These are phyloP conservation scores for Numenius phaeopus DNA, from an alignment of 2,797 vertebrate species.

Conservation along the genomic window DNA sequence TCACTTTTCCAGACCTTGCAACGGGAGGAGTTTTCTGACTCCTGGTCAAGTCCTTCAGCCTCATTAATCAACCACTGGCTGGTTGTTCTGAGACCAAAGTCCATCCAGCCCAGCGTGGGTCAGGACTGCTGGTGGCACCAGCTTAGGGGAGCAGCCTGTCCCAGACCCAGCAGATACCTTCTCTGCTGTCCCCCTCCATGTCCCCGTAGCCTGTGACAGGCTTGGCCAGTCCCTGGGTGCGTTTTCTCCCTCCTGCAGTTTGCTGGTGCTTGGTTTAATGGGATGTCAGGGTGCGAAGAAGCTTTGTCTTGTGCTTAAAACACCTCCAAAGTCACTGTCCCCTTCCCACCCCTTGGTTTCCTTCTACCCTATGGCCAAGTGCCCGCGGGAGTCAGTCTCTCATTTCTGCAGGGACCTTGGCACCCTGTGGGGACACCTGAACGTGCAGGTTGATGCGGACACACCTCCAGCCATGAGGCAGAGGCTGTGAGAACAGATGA, in stretches of 20 bases:
- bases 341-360: accelerated
- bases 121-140: background rate
- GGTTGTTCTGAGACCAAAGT: constrained; percentile 27
- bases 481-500: background rate
- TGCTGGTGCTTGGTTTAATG: background rate
- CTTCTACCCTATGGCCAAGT: too few relatives aligned
- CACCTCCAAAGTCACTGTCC: background rate
- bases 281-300: background rate
- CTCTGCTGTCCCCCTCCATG: accelerated
- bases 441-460: background rate
- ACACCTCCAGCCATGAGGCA: background rate
- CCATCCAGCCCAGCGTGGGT: background rate
- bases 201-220: background rate
- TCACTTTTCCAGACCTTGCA: background rate
- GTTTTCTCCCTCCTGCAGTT: background rate
- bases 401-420: background rate
- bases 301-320: background rate
- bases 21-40: background rate
- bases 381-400: background rate
- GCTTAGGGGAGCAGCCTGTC: background rate
- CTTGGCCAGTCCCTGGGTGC: background rate
- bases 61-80: background rate
- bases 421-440: background rate
- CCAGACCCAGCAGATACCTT: background rate
- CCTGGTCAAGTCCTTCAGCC: background rate